These are phyloP conservation scores for Rhinoptilus africanus DNA, from an alignment of 2,113 vertebrate genomes.

Conservation along the genomic window DNA sequence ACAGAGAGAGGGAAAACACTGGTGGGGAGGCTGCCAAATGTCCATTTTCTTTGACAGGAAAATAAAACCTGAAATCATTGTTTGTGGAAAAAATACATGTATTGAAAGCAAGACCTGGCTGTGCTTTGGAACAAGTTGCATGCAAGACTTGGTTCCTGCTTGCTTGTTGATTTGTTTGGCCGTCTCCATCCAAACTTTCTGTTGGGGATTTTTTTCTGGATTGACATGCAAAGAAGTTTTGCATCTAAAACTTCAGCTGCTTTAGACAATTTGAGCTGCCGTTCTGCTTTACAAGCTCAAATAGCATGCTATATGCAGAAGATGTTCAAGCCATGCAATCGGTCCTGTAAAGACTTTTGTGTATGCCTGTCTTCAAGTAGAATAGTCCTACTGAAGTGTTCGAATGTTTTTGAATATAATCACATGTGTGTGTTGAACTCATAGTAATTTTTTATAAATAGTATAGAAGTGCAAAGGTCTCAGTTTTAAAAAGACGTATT, in stretches of 20 bases:
- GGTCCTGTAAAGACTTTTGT: neutral
- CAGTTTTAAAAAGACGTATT: neutral
- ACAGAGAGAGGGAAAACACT: neutral
- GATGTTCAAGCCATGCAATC: neutral
- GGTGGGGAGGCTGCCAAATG: neutral
- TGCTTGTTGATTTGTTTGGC: neutral
- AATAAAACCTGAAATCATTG: neutral
- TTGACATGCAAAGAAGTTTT: neutral
- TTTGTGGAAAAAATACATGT: neutral
- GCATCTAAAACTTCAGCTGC: neutral
- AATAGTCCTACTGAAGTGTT: neutral
- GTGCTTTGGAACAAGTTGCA: neutral
- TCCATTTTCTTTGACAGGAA: neutral
- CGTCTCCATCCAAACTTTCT: neutral
- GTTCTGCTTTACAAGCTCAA: neutral
- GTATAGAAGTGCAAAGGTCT: neutral
- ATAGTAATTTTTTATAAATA: neutral
- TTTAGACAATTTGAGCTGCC: neutral
- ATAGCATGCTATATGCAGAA: neutral
- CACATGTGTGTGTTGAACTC: neutral
- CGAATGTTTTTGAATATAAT: neutral
- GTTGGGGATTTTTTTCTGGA: neutral
- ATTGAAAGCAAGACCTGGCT: neutral
- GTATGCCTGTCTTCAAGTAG: neutral
- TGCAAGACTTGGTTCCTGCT: neutral